Base-by-base conservation (phyloP, 2,888 invertebrate species). In the Lymantria dispar region DNA sequence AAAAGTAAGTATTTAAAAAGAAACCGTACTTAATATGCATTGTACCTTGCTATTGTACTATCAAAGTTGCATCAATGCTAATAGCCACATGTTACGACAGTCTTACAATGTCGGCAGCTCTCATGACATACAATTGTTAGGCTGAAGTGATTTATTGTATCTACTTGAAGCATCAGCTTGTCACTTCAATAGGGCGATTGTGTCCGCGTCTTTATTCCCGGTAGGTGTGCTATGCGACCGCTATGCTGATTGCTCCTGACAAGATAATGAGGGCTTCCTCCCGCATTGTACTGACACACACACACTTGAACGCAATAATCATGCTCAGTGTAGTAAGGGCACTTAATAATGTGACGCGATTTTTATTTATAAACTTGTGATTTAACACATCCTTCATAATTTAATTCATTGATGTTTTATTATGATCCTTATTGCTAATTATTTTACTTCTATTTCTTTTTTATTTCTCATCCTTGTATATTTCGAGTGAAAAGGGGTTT, bases 181-280 rank as follows among this genome's bases (percentile, higher is more conserved):
- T 58, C 62, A 60, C 56, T 59, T 47, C 51, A 64, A 64, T 64
- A 75, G 67, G 74, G 62, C 65, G 53, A 63, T 56, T 64, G 65
- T 75, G 64, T 53, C 62, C 64, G 62, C 67, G 63, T 74, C 78
- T 79, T 77, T 82, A 69, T 75, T 65, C 61, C 64, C 68, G 64
- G 57, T 69, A 64, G 65, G 70, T 66, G 66, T 70, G 62, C 60
- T 48, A 64, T 68, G 66, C 76, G 75, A 69, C 64, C 73, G 74
- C 69, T 65, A 58, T 33, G 70, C 84, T 89, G 89, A 90, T 91
- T 91, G 90, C 70, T 78, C 79, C 80, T 87, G 90, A 91, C 91
- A 89, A 78, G 85, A 89, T 91, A 90, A 90, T 87, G 83, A 78
- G 79, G 68, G 76, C 85, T 87, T 90, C 91, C 91, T 90, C 89